Conservation (phyloP, 2,797 vertebrate species). For the Acridotheres tristis region DNA sequence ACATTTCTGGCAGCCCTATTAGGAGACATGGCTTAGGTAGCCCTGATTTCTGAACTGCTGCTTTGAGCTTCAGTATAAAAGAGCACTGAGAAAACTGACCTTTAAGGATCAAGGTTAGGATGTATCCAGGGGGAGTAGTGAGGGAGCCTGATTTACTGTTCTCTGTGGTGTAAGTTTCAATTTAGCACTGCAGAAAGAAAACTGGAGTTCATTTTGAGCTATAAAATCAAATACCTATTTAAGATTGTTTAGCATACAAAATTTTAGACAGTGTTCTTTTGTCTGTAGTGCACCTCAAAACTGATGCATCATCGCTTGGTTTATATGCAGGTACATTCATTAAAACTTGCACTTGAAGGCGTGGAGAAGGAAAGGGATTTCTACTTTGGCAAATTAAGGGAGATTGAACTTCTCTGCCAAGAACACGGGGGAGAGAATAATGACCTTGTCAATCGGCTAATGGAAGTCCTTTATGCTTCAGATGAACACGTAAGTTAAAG, state of each 20-base stretch:
- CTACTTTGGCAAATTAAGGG: slow-evolving; percentile 98
- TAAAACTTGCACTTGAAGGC: slow-evolving; percentile 96
- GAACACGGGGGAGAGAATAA: slow-evolving; percentile 92
- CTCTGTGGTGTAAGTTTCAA: background rate
- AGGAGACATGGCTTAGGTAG: background rate
- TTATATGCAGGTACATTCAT: slow-evolving; percentile 86
- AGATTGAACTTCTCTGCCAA: slow-evolving; percentile 97
- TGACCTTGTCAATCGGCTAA: slow-evolving; percentile 90
- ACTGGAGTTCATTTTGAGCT: background rate
- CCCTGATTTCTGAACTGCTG: background rate
- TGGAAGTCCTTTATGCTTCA: slow-evolving; percentile 95
- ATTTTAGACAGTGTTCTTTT: background rate
- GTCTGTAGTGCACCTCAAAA: background rate
- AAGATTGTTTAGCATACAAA: background rate
- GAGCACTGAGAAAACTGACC: background rate
- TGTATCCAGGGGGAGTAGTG: background rate
- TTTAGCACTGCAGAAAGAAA: background rate
- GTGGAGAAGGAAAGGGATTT: slow-evolving; percentile 99
- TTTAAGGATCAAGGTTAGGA: background rate
- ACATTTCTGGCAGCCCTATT: background rate
- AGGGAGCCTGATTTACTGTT: background rate
- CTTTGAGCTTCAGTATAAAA: background rate
- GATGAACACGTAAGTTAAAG: slow-evolving; percentile 89
- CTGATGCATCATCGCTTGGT: background rate
- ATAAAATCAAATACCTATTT: background rate